phyloP scores from a whole-genome alignment of 2,113 vertebrate species.

The Dolichallabes microphthalmus region DNA sequence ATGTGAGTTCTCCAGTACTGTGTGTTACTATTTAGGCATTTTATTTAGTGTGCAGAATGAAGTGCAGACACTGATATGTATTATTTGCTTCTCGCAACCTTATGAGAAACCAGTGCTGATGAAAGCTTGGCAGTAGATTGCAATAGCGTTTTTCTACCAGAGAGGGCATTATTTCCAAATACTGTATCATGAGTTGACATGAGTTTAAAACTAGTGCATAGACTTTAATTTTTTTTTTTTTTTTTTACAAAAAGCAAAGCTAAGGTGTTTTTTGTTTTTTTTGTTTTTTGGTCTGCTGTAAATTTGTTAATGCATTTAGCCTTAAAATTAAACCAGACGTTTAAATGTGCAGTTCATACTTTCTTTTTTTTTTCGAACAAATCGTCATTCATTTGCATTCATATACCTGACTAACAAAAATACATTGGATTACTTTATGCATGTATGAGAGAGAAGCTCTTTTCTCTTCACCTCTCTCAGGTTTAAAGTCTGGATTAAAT shows the following conservation, averaged over 20 bases:
- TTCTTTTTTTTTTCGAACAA: background rate
- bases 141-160: background rate
- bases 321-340: background rate
- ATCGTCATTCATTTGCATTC: too few relatives aligned
- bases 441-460: background rate
- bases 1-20: background rate
- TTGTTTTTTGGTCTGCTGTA: background rate
- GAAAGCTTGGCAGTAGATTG: background rate
- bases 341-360: background rate
- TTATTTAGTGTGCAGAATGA: background rate
- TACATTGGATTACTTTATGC: background rate
- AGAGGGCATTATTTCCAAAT: background rate
- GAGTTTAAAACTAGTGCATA: background rate
- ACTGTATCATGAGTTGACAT: too few relatives aligned
- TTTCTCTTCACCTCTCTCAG: background rate
- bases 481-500: background rate
- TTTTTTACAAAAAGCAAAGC: background rate
- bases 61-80: background rate
- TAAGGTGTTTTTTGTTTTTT: background rate
- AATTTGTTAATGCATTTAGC: background rate
- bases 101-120: background rate
- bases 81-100: background rate
- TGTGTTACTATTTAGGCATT: background rate
- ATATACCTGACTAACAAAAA: background rate
- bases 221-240: too few relatives aligned